Evolutionary conservation across 2,113 vertebrate genomes (phyloP).

Genomic region (Ornithorhynchus anatinus): DNA sequence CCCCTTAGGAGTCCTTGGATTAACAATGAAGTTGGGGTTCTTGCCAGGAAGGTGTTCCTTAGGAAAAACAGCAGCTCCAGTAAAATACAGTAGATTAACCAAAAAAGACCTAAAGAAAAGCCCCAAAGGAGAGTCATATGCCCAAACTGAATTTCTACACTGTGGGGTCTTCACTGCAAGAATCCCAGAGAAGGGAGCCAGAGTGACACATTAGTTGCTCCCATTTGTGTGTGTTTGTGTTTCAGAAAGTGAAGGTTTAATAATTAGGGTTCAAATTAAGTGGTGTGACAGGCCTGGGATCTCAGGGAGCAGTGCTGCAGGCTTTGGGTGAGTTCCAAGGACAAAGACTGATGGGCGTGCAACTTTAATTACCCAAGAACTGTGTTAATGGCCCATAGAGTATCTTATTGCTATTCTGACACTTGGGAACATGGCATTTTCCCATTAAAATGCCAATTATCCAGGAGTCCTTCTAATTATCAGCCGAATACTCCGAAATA

Average conservation of each 20-base stretch:
- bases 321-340: not conserved
- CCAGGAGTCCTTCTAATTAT: slow-evolving; percentile 44
- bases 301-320: slow-evolving; percentile 19
- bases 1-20: too few species aligned
- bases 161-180: too few species aligned
- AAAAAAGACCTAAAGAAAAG: too few species aligned
- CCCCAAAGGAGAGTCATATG: too few species aligned
- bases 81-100: too few species aligned
- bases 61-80: too few species aligned
- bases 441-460: slow-evolving; percentile 64
- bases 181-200: too few species aligned
- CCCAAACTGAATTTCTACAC: too few species aligned
- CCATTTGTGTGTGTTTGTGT: not conserved
- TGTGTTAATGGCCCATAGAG: slow-evolving; percentile 49
- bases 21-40: too few species aligned
- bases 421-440: slow-evolving; percentile 49
- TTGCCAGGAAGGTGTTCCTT: too few species aligned
- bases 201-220: not conserved
- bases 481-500: slow-evolving; percentile 20
- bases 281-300: not conserved
- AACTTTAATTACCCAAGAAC: slow-evolving; percentile 50
- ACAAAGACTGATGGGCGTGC: slow-evolving; percentile 44
- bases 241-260: slow-evolving; percentile 2
- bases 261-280: slow-evolving; percentile 1
- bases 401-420: slow-evolving; percentile 56